Base-by-base conservation (phyloP, 2,797 vertebrate genomes). In the Lateolabrax maculatus region DNA sequence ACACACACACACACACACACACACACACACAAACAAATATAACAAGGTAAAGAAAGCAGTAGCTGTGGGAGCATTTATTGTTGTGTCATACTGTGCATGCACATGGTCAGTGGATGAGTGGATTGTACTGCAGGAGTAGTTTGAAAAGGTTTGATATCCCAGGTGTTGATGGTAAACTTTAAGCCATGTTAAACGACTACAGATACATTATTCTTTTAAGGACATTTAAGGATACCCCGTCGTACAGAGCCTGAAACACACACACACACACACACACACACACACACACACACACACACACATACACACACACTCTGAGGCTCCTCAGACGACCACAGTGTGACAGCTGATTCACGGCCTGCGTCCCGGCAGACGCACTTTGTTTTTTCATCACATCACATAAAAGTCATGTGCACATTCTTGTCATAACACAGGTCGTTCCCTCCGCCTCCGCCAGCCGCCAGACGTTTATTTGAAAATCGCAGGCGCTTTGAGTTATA, bases 321-420 rank as follows among this genome's bases (percentile, higher is more conserved):
- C 36, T 23, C 71, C 44, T 66, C 76, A 83, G 76, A 65, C 79
- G 3, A 49, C 56, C 79, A 25, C 75, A 58, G 49, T 7, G 55
- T 41, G 79, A 79, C 77, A 62, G 80, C 77, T 86, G 83, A 90
- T 86, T 87, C 79, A 75, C 77, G 60, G 86, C 71, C 61, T 34
- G 23, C 56, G 13, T 75, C 71, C 68, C 52, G 0, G 70, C 83
- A 86, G 81, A 90, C 31, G 6, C 48, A 56, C 66, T 75, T 69
- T 70, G 15, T 81, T 84, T 80, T 76, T 69, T 87, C 71, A 84
- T 79, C 79, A 49, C 79, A 67, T 87, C 84, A 75, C 83, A 79
- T 85, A 69, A 88, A 88, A 88, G 73, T 88, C 77, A 60, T 27
- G 71, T 67, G 70, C 78, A 83, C 87, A 90, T 90, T 90, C 84